Evolutionary conservation across 2,113 vertebrate genomes (phyloP), one percentile per base, ranked within the genome.

Genomic region (Climacteris rufus): DNA sequence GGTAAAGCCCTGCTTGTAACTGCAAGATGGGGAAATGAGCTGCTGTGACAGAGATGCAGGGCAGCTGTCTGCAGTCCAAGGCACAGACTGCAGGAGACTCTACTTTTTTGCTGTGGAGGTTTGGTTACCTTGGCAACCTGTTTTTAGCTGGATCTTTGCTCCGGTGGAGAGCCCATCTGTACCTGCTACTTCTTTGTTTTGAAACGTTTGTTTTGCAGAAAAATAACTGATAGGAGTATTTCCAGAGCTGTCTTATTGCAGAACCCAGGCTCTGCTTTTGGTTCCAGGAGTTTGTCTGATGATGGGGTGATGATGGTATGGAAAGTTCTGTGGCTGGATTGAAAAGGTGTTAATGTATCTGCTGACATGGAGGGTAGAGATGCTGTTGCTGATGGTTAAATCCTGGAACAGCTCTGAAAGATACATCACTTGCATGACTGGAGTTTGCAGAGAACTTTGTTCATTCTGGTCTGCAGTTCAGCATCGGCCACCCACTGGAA

Each of bases 101-200:
- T 39, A 64, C 74, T 71, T 69, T 74, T 93, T 83, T 92, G 68
- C 90, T 77, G 52, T 93, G 87, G 82, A 96, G 87, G 76, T 81
- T 97, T 40, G 60, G 97, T 97, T 97, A 96, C 97, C 97, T 95
- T 96, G 96, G 96, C 85, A 97, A 97, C 97, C 57, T 93, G 95
- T 47, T 92, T 95, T 89, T 95, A 93, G 81, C 76, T 93, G 94
- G 68, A 70, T 92, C n/a, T 92, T 71, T 65, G 90, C 90, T 96
- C 78, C 1, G 1, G 76, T 81, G 68, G 89, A 94, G 91, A 95
- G 87, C 93, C 70, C 63, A 37, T 93, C 87, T 96, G 79, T 95
- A 94, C 87, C 93, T 94, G 90, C 84, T 90, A 66, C 60, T 92
- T 49, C 87, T 79, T 93, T 90, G 88, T 94, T 92, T 91, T 65